Evolutionary conservation across 2,888 invertebrate genomes (phyloP), one percentile per base, ranked within the genome.

Genomic region (Steinernema carpocapsae): DNA sequence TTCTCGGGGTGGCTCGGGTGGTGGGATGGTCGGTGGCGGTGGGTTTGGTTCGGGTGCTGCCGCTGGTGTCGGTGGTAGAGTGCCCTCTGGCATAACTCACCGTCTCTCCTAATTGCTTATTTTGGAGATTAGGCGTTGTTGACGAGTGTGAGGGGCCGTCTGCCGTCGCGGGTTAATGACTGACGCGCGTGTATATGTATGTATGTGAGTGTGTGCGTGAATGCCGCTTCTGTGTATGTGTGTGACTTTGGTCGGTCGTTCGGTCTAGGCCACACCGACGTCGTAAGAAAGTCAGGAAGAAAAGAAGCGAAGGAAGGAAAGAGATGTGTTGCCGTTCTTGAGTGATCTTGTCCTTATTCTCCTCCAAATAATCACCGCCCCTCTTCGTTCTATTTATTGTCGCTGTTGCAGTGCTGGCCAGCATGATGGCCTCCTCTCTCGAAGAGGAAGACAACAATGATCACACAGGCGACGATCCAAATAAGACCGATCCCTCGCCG

Each of bases 401-500:
- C n/a, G 24, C 24, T 17, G 29, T 80, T 84, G 43, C 79, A 84
- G 84, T 83, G 82, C 78, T 84, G 78, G 83, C 82, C 71, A 82
- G 82, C 76, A 83, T 85, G 82, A 83, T 84, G 83, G 82, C 80
- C 76, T 82, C 82, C 73, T 83, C 82, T 76, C 80, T 82, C 80
- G 84, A 85, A 75, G 84, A 83, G 73, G 84, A 84, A 71, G 80
- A 78, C 74, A 80, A 78, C 74, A 79, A 76, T 59, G 75, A 73
- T 48, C 75, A 32, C 43, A 64, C 70, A 24, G 72, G 64, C 45
- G 73, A 59, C 22, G 73, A 85, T 72, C 79, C 81, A 70, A 79
- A 82, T 72, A 78, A 81, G 71, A 77, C 82, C 43, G 86, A 86
- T 74, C 78, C 86, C 48, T 86, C 86, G 86, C 86, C 87, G 76